Conservation (phyloP, 2,888 invertebrate genomes). For the Ephialtes manifestator region DNA sequence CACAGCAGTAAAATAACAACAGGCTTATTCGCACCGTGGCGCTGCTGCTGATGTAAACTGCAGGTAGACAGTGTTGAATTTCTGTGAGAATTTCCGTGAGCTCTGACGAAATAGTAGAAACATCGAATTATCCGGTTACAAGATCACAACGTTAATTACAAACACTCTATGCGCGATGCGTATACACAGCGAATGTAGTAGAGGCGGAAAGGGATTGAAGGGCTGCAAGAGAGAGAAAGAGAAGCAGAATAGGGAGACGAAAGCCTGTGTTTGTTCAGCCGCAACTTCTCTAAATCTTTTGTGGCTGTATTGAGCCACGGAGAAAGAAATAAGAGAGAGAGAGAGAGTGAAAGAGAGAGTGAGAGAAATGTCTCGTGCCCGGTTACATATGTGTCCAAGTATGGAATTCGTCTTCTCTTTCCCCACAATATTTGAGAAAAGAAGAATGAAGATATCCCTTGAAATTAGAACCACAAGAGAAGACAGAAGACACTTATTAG, state of each 20-base stretch:
- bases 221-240: constrained; percentile 67
- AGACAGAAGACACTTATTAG: constrained; percentile 52
- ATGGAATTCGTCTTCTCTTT: constrained; percentile 62
- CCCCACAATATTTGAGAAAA: constrained; percentile 3
- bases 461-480: constrained; percentile 30
- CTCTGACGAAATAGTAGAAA: constrained; percentile 30
- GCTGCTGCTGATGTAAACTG: background rate
- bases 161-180: background rate
- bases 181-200: constrained; percentile 19
- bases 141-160: constrained; percentile 42
- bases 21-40: constrained; percentile 75
- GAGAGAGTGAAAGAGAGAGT: constrained; percentile 42
- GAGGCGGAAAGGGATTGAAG: constrained; percentile 46
- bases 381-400: constrained; percentile 71
- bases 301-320: constrained; percentile 74
- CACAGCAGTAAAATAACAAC: constrained; percentile 79
- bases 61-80: constrained; percentile 17
- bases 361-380: constrained; percentile 66
- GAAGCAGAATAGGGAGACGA: constrained; percentile 70
- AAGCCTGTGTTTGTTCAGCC: constrained; percentile 84
- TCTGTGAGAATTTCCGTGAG: constrained; percentile 18
- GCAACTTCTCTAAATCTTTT: constrained; percentile 86
- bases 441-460: constrained; percentile 49
- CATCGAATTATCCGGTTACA: constrained; percentile 44
- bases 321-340: constrained; percentile 55